These are phyloP conservation scores for Gobio gobio DNA, from an alignment of 2,113 vertebrate genomes.

Conservation along the genomic window DNA sequence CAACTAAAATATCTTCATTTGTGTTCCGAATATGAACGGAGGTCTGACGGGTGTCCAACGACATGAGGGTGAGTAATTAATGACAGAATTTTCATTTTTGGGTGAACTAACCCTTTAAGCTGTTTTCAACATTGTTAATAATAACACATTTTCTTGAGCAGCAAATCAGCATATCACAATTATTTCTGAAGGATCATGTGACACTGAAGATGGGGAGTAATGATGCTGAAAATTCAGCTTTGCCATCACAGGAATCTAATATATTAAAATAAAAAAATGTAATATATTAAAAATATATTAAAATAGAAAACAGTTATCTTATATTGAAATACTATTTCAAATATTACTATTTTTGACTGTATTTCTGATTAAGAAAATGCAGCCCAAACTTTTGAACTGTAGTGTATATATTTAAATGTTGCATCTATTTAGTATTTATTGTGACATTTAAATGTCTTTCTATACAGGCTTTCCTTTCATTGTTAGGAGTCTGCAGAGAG, in stretches of 20 bases:
- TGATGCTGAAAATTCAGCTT: background rate
- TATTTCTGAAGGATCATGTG: background rate
- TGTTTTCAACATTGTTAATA: too few species aligned
- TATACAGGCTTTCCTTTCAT: constrained; percentile 43
- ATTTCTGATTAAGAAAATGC: background rate
- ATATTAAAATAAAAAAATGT: too few species aligned
- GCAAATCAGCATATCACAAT: too few species aligned
- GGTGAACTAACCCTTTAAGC: too few species aligned
- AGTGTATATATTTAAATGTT: background rate
- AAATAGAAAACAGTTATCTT: background rate
- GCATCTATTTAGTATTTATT: background rate
- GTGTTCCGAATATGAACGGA: too few species aligned
- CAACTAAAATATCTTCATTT: too few species aligned
- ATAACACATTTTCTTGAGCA: too few species aligned
- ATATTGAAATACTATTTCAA: background rate
- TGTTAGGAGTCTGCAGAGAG: constrained; percentile 26
- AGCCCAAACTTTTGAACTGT: background rate
- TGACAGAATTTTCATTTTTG: too few species aligned
- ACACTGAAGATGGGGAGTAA: background rate
- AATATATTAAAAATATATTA: background rate
- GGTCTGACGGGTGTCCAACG: too few species aligned
- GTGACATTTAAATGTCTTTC: background rate
- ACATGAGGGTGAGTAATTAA: too few species aligned
- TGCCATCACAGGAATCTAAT: background rate
- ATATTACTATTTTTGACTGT: background rate